Base-by-base conservation (phyloP, 2,888 invertebrate genomes). In the Trachelus stipa region DNA sequence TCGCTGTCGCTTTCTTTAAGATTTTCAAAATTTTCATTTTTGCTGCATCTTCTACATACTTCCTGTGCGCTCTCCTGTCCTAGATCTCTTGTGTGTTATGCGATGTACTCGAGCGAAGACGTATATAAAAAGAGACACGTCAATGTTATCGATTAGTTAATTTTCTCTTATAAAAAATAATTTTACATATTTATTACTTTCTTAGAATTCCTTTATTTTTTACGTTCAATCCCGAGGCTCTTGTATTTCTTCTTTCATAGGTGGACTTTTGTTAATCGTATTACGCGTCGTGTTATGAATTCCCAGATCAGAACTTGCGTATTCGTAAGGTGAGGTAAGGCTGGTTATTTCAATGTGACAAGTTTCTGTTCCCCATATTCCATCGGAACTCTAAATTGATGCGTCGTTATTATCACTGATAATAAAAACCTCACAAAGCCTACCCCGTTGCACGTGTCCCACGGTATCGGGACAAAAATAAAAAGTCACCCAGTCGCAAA, bases 1-100 rank as follows among this genome's bases (percentile, higher is more conserved):
- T 82, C 71, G 78, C 77, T 80, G 75, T 77, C 74, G 79, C 78
- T 80, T 80, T 79, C 15, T 23, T 76, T 76, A 77, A 76, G 76
- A 69, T 76, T 74, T 56, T 73, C 35, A 2, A 23, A 9, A 56
- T 56, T 56, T 56, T 56, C 23, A 9, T 56, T 56, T 56, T 23
- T 56, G 2, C 56, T 56, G 40, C 56, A 56, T 56, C 56, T 56
- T 56, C 15, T 56, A 9, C 56, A 23, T 56, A 56, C 23, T 56
- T 40, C 56, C 56, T 2, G 9, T 56, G 23, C 9, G 56, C 56
- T 56, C 56, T 56, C 56, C 56, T 56, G 23, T 56, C 23, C 23
- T 9, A 23, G 23, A 56, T 23, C 23, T 56, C 56, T 9, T 56
- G 23, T 23, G 23, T 23, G 23, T 9, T 15, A 23, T 23, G 56